Percentiles rank a stretch among this genome's conserved stretches.
Evolutionary conservation across 2,113 vertebrate genomes (phyloP).

Genomic region (Pedetes capensis): DNA sequence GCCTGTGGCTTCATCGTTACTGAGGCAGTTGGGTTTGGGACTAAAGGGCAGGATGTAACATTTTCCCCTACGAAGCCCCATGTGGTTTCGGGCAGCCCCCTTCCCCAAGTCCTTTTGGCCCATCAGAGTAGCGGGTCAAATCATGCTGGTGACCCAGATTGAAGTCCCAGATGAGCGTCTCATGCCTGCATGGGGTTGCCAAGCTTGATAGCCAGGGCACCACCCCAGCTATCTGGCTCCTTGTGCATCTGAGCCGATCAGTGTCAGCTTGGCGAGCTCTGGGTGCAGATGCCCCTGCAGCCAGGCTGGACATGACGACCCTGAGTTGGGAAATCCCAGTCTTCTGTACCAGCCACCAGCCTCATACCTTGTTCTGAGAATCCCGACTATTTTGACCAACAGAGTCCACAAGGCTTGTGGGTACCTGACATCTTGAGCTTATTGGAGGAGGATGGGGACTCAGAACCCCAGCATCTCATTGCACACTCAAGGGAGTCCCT

Average conservation of each 20-base stretch:
- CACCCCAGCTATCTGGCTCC: background rate
- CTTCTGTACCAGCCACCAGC: background rate
- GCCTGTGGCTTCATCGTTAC: background rate
- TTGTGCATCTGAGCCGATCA: background rate
- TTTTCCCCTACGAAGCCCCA: background rate
- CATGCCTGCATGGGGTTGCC: background rate
- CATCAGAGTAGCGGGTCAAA: background rate
- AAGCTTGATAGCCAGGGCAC: background rate
- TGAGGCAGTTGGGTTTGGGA: background rate
- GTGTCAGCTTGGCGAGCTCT: background rate
- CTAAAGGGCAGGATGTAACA: background rate
- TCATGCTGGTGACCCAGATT: background rate
- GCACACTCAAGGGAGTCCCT: background rate
- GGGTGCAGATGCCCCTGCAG: background rate
- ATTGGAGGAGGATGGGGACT: background rate
- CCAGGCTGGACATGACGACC: background rate
- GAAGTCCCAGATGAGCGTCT: background rate
- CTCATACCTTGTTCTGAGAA: background rate
- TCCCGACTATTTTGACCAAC: background rate
- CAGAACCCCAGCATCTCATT: background rate
- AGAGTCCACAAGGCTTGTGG: background rate
- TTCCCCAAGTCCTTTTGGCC: background rate
- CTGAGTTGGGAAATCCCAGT: background rate
- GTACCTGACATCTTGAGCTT: background rate
- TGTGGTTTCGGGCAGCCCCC: background rate